Base-by-base conservation (phyloP, 2,888 invertebrate species). In the Geotrupes spiniger region DNA sequence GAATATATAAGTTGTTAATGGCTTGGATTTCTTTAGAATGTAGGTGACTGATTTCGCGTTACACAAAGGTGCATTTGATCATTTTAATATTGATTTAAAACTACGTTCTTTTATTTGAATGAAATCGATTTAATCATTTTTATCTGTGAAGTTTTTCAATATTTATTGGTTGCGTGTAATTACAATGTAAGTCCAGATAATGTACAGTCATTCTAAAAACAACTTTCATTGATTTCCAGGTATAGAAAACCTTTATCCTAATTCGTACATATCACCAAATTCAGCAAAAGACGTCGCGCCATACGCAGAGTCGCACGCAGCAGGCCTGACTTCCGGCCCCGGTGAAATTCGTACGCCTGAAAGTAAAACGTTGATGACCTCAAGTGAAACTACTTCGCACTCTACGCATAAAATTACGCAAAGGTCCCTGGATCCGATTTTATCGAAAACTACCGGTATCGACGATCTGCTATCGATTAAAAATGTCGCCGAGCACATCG, bases 191-290 rank as follows among this genome's bases (percentile, higher is more conserved):
- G n/a, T n/a, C n/a, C n/a, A n/a, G n/a, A n/a, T n/a, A n/a, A n/a
- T n/a, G n/a, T n/a, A n/a, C n/a, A n/a, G n/a, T n/a, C n/a, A n/a
- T n/a, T n/a, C n/a, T n/a, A n/a, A n/a, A n/a, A 36, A 14, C 11
- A 6, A 26, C 14, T 36, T 45, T 28, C 38, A 37, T 48, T 37
- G 12, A 36, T 16, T 49, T 45, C n/a, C 49, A 49, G 49, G 44
- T 11, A 28, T 36, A 8, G 78, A 79, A 59, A 77, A 80, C 58
- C 63, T 70, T 10, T 79, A 77, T 66, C 76, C 80, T 33, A 80
- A 85, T 73, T 84, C 85, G 1, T 85, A 84, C 67, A 76, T 85
- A 49, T 85, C 85, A 56, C 85, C 85, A 56, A 85, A 83, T 66
- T 85, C 85, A 0, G 76, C 71, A 2, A 65, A 62, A 17, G 59